phyloP scores from a whole-genome alignment of 2,888 invertebrate species.

The Atethmia centrago region DNA sequence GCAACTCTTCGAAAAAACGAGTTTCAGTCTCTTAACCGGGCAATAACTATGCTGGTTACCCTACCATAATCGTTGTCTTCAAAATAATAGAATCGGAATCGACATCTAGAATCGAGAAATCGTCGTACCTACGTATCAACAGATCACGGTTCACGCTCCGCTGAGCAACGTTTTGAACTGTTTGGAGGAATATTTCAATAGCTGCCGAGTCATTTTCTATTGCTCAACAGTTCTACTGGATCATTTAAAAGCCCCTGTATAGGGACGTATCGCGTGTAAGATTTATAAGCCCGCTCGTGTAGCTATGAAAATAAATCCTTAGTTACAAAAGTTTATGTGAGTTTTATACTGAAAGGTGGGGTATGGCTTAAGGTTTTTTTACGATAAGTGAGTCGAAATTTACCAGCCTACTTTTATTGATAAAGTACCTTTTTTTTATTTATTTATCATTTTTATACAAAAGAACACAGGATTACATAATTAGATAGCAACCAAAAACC shows the following conservation, averaged over 20 bases:
- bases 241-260: conserved; percentile 57
- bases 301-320: conserved; percentile 57
- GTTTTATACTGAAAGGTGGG: conserved; percentile 40
- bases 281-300: conserved; percentile 54
- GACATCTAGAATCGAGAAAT: conserved; percentile 44
- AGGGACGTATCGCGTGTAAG: conserved; percentile 52
- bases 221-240: conserved; percentile 55
- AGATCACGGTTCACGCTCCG: conserved; percentile 39
- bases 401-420: conserved; percentile 13
- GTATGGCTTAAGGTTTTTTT: conserved; percentile 24
- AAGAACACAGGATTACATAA: no score
- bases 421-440: no score
- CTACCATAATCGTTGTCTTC: conserved; percentile 25
- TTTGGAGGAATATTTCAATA: conserved; percentile 61
- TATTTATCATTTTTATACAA: no score
- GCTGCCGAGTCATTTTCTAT: conserved; percentile 61
- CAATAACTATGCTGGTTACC: no score
- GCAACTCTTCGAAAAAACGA: no score
- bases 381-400: conserved; percentile 37
- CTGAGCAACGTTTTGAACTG: conserved; percentile 52
- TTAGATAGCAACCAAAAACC: no score
- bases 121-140: conserved; percentile 50
- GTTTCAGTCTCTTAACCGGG: no score
- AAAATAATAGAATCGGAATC: conserved; percentile 39
- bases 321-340: conserved; percentile 45